Evolutionary conservation across 2,797 vertebrate species (phyloP).

Genomic region (Smutsia gigantea): DNA sequence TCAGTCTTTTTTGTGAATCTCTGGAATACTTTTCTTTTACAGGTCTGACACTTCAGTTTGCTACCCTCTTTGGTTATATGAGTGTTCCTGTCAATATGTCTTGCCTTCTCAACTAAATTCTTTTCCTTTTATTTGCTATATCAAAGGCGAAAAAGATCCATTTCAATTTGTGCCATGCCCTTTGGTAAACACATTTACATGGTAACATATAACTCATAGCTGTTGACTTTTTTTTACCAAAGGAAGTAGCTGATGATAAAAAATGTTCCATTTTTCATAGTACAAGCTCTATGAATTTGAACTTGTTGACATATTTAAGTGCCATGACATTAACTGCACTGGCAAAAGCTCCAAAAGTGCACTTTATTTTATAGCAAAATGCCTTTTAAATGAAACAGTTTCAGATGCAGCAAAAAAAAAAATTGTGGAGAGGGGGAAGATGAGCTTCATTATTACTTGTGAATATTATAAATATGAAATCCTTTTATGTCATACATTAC

Average conservation of each 20-base stretch:
- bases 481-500: conserved; percentile 80
- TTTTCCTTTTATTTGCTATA: conserved; percentile 58
- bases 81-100: neutral
- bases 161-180: conserved; percentile 4
- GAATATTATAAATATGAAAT: conserved; percentile 81
- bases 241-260: conserved; percentile 73
- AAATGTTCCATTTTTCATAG: conserved; percentile 65
- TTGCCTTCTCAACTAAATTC: neutral
- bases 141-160: neutral
- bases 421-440: neutral
- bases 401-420: conserved; percentile 77
- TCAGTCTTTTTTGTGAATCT: neutral
- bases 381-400: conserved; percentile 82
- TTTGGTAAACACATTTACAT: conserved; percentile 60
- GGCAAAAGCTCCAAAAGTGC: conserved; percentile 76
- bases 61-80: neutral
- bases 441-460: conserved; percentile 79
- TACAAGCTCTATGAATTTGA: conserved; percentile 77
- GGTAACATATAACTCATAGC: conserved; percentile 47
- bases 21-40: neutral
- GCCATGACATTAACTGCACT: conserved; percentile 79
- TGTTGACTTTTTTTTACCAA: conserved; percentile 69
- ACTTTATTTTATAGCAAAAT: conserved; percentile 83
- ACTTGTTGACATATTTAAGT: conserved; percentile 75
- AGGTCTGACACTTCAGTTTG: neutral